phyloP scores from a whole-genome alignment of 1,140 invertebrate species.

The Amphibalanus amphitrite region DNA sequence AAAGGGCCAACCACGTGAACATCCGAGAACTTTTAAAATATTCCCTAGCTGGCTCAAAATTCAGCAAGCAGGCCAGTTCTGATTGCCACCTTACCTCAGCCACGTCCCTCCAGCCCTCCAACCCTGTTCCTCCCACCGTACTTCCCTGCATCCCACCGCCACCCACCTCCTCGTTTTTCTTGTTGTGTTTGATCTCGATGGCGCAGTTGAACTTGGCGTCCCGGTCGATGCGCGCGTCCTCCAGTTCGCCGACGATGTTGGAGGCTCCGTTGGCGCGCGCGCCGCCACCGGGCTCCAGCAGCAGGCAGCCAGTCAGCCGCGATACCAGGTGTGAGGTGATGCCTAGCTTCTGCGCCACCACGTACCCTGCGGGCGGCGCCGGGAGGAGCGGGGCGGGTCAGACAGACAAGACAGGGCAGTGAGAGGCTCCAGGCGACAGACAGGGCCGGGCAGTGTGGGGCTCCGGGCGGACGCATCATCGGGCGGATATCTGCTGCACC shows the following conservation, averaged over 20 bases:
- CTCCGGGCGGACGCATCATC: too few species aligned
- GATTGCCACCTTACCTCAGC: too few species aligned
- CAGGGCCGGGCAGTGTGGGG: too few species aligned
- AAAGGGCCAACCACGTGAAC: too few species aligned
- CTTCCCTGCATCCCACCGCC: neutral
- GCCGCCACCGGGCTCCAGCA: slow-evolving; percentile 16
- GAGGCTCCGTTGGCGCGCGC: slow-evolving; percentile 9
- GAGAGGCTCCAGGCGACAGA: too few species aligned
- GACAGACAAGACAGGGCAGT: too few species aligned
- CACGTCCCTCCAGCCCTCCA: neutral
- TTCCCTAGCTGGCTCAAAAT: too few species aligned
- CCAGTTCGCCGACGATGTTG: slow-evolving; percentile 13
- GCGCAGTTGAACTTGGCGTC: slow-evolving; percentile 62
- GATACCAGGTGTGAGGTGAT: slow-evolving; percentile 52
- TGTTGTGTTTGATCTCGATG: slow-evolving; percentile 78
- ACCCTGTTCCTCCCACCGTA: neutral
- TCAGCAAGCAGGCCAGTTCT: too few species aligned
- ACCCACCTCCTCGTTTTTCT: slow-evolving; percentile 46
- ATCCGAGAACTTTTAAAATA: too few species aligned
- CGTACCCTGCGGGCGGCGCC: slow-evolving; percentile 15
- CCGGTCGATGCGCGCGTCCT: slow-evolving; percentile 21
- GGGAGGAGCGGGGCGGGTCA: too few species aligned
- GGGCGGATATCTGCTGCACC: too few species aligned
- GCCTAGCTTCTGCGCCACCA: slow-evolving; percentile 34
- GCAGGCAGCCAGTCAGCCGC: slow-evolving; percentile 53